These are phyloP conservation scores for Troides helena DNA, from an alignment of 2,888 invertebrate genomes.

Conservation along the genomic window DNA sequence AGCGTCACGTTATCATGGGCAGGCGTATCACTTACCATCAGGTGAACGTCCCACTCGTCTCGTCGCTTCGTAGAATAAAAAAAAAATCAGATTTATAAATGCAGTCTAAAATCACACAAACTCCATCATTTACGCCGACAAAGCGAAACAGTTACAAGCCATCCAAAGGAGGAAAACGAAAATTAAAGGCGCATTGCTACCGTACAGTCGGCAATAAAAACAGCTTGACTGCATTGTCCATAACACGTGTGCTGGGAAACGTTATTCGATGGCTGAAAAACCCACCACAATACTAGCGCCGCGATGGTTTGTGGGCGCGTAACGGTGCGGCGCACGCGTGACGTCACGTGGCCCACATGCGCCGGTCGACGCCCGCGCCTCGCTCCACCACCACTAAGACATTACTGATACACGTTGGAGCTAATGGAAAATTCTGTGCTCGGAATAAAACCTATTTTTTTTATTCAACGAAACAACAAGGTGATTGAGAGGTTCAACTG, in stretches of 20 bases:
- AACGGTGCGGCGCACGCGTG: conserved; percentile 34
- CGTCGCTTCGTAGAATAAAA: too few relatives aligned
- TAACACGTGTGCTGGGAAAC: conserved; percentile 8
- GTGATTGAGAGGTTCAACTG: too few relatives aligned
- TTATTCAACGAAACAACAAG: too few relatives aligned
- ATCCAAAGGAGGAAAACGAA: not conserved
- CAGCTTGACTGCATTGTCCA: not conserved
- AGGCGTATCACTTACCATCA: too few relatives aligned
- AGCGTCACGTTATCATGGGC: too few relatives aligned
- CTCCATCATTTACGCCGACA: not conserved
- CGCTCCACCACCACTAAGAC: not conserved
- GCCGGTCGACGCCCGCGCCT: conserved; percentile 34
- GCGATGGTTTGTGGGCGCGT: conserved; percentile 35
- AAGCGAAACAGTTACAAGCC: not conserved
- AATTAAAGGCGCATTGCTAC: not conserved
- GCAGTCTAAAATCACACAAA: too few relatives aligned
- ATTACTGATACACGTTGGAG: not conserved
- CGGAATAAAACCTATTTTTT: too few relatives aligned
- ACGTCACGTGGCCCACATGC: conserved; percentile 39
- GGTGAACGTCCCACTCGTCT: too few relatives aligned
- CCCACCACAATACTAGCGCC: conserved; percentile 35
- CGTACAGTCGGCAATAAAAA: not conserved
- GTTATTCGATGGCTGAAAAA: conserved; percentile 34
- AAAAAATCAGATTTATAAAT: too few relatives aligned
- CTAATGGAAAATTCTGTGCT: not conserved